phyloP scores from a whole-genome alignment of 1,140 invertebrate genomes.

The Wasmannia auropunctata region DNA sequence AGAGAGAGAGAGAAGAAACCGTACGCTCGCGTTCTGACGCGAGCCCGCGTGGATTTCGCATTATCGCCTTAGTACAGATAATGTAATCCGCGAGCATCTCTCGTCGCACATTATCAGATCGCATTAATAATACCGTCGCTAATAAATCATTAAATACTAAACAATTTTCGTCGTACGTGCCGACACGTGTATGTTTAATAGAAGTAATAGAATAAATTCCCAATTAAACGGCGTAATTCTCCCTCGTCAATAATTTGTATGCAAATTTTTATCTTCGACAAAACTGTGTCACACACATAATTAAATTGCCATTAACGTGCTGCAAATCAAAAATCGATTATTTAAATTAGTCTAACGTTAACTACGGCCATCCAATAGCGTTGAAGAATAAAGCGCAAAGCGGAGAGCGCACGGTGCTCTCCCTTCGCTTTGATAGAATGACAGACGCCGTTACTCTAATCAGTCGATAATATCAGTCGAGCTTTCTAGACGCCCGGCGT shows the following conservation, averaged over 20 bases:
- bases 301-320: not conserved
- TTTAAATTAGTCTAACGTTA: not conserved
- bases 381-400: slow-evolving; percentile 23
- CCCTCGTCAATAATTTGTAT: not conserved
- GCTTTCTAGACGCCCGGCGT: slow-evolving; percentile 49
- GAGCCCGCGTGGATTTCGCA: not conserved
- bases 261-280: not conserved
- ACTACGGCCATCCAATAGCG: not conserved
- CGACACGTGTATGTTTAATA: not conserved
- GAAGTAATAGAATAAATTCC: not conserved
- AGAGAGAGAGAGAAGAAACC: not conserved
- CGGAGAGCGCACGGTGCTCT: not conserved
- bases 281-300: not conserved
- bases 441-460: slow-evolving; percentile 47
- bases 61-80: not conserved
- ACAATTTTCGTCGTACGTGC: not conserved
- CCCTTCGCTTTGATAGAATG: slow-evolving; percentile 40
- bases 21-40: not conserved
- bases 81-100: not conserved
- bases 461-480: slow-evolving; percentile 41
- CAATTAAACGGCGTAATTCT: not conserved
- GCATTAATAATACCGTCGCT: not conserved
- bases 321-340: not conserved
- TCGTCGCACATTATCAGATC: not conserved
- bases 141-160: not conserved